These are phyloP conservation scores for Desmophyllum pertusum DNA, from an alignment of 92 coral and sea anemone genomes.

Conservation along the genomic window DNA sequence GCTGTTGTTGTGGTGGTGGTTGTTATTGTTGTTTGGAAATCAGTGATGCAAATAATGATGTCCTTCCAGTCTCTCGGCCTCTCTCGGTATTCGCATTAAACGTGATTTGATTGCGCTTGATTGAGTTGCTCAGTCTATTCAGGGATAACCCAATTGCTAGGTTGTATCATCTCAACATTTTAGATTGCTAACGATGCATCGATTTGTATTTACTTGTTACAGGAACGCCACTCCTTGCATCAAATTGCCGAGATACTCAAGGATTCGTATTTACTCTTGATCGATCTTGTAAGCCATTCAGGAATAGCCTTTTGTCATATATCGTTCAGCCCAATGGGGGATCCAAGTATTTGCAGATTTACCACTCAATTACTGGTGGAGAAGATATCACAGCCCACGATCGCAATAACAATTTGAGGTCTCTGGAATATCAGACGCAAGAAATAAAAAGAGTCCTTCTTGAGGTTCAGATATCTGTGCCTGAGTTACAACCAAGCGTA, in stretches of 20 bases:
- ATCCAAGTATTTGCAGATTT: conserved; percentile 5
- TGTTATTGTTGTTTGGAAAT: not conserved
- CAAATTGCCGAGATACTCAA: not conserved
- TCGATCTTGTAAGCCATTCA: conserved; percentile 3
- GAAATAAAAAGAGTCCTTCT: conserved; percentile 8
- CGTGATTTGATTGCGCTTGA: not conserved
- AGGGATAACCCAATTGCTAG: not conserved
- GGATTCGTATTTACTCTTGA: conserved; percentile 12
- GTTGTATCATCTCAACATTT: not conserved
- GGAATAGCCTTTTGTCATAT: not conserved
- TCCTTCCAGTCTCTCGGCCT: not conserved
- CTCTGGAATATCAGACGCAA: conserved; percentile 11
- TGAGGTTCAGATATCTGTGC: conserved; percentile 12
- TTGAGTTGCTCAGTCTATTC: no score
- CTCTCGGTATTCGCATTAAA: not conserved
- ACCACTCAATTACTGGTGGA: conserved; percentile 23
- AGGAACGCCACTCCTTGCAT: not conserved
- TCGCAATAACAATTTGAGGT: conserved; percentile 2
- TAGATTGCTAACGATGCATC: not conserved
- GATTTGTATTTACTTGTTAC: not conserved
- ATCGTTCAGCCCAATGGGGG: conserved; percentile 1
- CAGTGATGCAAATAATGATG: no score
- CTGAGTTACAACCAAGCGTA: not conserved
- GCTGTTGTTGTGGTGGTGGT: not conserved
- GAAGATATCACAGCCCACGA: conserved; percentile 1